A percentile compares a stretch with the other conserved stretches of the same genome.
These are phyloP conservation scores for Pygoscelis adeliae DNA, from an alignment of 2,113 vertebrate species.

Conservation along the genomic window DNA sequence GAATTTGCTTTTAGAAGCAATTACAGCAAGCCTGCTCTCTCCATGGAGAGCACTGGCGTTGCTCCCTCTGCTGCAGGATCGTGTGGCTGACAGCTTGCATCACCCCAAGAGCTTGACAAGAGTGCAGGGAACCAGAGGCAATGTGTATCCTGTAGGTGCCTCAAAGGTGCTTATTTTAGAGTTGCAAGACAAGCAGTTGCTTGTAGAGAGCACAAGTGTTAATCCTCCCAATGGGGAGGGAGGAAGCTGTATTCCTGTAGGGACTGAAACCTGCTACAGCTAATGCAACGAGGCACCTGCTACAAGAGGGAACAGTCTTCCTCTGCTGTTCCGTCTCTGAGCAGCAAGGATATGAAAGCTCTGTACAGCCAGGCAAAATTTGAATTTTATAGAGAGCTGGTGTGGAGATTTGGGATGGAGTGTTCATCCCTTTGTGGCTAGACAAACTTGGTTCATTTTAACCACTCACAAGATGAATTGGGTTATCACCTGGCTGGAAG, in stretches of 20 bases:
- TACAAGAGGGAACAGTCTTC: background rate
- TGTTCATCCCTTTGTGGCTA: background rate
- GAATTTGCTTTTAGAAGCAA: conserved; percentile 19
- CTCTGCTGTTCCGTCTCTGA: background rate
- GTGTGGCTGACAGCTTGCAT: conserved; percentile 20
- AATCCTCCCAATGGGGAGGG: conserved; percentile 27
- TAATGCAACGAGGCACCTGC: conserved; percentile 44
- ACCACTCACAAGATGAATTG: background rate
- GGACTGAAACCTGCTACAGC: background rate
- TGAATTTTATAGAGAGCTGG: background rate
- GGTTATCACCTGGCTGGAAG: background rate
- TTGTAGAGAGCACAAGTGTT: conserved; percentile 52
- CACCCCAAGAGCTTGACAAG: background rate
- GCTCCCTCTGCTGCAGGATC: background rate
- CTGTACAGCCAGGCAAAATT: background rate
- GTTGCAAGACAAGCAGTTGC: conserved; percentile 51
- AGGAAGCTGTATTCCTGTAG: conserved; percentile 16
- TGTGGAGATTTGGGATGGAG: background rate
- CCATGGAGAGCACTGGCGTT: background rate
- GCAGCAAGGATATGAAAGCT: background rate
- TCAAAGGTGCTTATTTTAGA: conserved; percentile 49
- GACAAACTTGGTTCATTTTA: background rate
- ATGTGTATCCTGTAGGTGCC: background rate
- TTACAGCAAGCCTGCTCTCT: background rate
- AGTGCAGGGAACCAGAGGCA: conserved; percentile 6